phyloP scores from a whole-genome alignment of 1,140 invertebrate genomes.

The Monomorium pharaonis region DNA sequence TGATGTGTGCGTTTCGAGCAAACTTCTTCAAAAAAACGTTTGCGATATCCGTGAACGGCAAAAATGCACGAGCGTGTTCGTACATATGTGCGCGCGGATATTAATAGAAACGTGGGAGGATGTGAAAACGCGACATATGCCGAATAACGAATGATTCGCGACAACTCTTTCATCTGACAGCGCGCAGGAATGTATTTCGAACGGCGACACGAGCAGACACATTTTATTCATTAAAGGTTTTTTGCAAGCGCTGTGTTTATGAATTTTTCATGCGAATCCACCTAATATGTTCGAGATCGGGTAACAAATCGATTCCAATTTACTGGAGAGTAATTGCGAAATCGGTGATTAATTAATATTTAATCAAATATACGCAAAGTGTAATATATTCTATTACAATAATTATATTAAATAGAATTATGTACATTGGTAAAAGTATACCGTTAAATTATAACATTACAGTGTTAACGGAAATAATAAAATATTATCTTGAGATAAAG shows the following conservation, averaged over 20 bases:
- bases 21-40: neutral
- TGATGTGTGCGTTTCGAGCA: neutral
- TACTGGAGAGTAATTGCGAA: neutral
- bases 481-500: neutral
- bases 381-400: neutral
- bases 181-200: slow-evolving; percentile 39
- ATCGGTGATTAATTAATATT: slow-evolving; percentile 8
- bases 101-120: slow-evolving; percentile 72
- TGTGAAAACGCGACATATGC: slow-evolving; percentile 58
- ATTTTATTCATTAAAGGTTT: slow-evolving; percentile 23
- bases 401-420: too few relatives aligned
- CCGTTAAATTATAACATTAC: neutral
- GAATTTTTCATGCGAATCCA: slow-evolving; percentile 32
- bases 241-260: slow-evolving; percentile 13
- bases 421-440: too few relatives aligned
- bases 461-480: neutral
- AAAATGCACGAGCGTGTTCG: neutral
- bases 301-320: neutral
- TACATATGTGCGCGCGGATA: slow-evolving; percentile 25
- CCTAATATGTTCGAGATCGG: neutral
- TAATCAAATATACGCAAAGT: neutral
- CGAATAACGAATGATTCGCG: slow-evolving; percentile 61
- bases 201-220: neutral
- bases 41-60: slow-evolving; percentile 10
- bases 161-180: slow-evolving; percentile 55